phyloP scores from a whole-genome alignment of 2,113 vertebrate genomes.

The Cyanoderma ruficeps region DNA sequence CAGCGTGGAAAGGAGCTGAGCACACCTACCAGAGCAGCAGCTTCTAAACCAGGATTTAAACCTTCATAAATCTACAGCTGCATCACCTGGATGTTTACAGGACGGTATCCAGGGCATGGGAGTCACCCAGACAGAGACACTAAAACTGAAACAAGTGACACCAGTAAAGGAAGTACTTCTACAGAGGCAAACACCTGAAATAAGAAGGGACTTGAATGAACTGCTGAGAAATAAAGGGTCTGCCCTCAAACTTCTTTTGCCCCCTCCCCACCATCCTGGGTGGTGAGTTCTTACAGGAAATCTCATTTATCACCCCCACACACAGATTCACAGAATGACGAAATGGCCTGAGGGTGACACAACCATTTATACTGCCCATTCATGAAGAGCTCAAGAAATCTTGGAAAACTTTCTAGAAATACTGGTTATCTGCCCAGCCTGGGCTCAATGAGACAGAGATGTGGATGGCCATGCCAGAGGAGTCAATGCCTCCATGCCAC shows the following conservation, averaged over 20 bases:
- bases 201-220: not conserved
- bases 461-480: not conserved
- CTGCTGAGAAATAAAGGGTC: not conserved
- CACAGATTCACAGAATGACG: not conserved
- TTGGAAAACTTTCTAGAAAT: not conserved
- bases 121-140: not conserved
- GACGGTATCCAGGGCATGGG: accelerated
- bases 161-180: not conserved
- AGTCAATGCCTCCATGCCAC: not conserved
- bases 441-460: not conserved
- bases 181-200: not conserved
- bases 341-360: not conserved
- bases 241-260: not conserved
- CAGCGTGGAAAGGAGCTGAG: not conserved
- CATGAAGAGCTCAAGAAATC: not conserved
- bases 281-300: not conserved
- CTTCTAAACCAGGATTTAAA: not conserved
- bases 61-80: not conserved
- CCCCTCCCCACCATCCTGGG: not conserved
- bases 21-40: not conserved
- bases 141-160: not conserved
- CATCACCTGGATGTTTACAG: not conserved
- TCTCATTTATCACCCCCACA: not conserved
- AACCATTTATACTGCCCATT: not conserved
- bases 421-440: not conserved